Conservation (phyloP, 2,113 vertebrate species). For the Pedetes capensis region DNA sequence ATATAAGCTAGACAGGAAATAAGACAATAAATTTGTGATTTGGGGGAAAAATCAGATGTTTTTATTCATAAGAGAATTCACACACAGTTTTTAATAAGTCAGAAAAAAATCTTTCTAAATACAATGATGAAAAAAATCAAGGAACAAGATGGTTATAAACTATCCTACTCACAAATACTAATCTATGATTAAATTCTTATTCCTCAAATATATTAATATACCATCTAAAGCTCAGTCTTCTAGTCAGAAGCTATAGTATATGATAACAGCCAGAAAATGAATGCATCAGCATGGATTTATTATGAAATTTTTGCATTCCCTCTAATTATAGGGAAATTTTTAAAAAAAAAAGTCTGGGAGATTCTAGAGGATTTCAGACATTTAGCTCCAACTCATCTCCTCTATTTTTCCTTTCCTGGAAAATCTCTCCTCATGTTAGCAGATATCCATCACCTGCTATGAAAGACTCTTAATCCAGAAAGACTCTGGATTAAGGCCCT, state of each 20-base stretch:
- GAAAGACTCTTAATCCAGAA: too few species aligned
- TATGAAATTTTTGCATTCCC: neutral
- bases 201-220: neutral
- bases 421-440: neutral
- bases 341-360: neutral
- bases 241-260: neutral
- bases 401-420: neutral
- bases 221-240: neutral
- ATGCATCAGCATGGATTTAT: neutral
- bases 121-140: neutral
- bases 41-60: neutral
- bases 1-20: neutral
- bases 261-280: neutral
- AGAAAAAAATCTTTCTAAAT: slow-evolving; percentile 6
- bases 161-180: slow-evolving; percentile 11
- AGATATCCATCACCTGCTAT: too few species aligned
- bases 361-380: neutral
- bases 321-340: neutral
- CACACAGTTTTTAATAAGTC: neutral
- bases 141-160: neutral
- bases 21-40: neutral
- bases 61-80: slow-evolving; percentile 18
- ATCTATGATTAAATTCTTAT: neutral
- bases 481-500: neutral
- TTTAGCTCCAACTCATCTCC: neutral